phyloP scores from a whole-genome alignment of 2,888 invertebrate genomes.

The Perizoma flavofasciatum region DNA sequence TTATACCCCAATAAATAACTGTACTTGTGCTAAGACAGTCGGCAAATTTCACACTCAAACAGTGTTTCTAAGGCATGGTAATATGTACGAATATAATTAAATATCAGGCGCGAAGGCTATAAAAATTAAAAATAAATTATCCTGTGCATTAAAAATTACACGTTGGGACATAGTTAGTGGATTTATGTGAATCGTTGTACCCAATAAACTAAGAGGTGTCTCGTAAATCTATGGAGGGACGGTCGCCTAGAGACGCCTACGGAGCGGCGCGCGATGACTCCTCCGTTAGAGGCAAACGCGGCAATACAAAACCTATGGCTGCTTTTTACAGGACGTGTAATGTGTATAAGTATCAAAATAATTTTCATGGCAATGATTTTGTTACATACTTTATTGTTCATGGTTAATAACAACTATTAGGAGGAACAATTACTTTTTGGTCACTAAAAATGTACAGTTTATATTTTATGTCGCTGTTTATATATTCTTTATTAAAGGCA shows the following conservation, averaged over 20 bases:
- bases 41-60: constrained; percentile 54
- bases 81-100: constrained; percentile 17
- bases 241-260: constrained; percentile 71
- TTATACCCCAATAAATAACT: constrained; percentile 66
- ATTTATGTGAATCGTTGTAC: constrained; percentile 78
- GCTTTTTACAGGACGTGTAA: constrained; percentile 1
- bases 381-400: too few species aligned
- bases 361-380: not conserved
- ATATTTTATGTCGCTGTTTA: too few species aligned
- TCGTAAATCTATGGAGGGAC: constrained; percentile 76
- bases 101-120: constrained; percentile 27
- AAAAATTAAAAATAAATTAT: constrained; percentile 52
- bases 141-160: constrained; percentile 61
- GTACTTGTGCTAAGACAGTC: constrained; percentile 54
- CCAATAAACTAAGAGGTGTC: constrained; percentile 78
- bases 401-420: too few species aligned
- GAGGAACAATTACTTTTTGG: too few species aligned
- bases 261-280: constrained; percentile 67
- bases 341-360: not conserved
- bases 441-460: too few species aligned
- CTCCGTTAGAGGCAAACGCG: constrained; percentile 62
- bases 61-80: constrained; percentile 17
- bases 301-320: constrained; percentile 26
- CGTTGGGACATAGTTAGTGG: constrained; percentile 57
- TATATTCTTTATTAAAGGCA: too few species aligned